Base-by-base conservation (phyloP, 1,140 invertebrate species). In the Papilio aristodemus region DNA sequence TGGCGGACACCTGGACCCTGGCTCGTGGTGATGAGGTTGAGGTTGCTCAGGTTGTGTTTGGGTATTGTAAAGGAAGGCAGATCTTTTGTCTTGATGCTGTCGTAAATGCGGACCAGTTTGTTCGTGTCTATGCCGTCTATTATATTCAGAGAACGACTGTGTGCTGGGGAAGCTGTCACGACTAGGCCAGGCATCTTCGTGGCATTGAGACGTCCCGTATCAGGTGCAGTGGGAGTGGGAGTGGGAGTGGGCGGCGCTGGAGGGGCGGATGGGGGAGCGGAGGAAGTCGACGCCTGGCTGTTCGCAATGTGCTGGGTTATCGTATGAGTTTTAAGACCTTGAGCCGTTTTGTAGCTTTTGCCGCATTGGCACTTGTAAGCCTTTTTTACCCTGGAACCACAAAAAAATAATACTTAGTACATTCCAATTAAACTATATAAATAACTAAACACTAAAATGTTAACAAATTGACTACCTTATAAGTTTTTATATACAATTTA, bases 351-450 rank as follows among this genome's bases (percentile, higher is more conserved):
- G 90, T 96, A 97, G 83, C 94, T 96, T 92, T 96, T 97, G 66
- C 95, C 95, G 90, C 96, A 97, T 80, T 94, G 94, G 88, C 96
- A 97, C 83, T 95, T 95, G 86, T 94, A 96, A 6, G 93, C 93
- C 91, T 96, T 96, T 81, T 93, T 94, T 76, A 96, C 92, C 91
- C 95, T 96, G 86, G 32, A 92, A 92, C 54, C 25, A 50, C 8
- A 27, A 70, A 66, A 72, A 73, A 13, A 70, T 9, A 8, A 38
- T 10, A 71, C 62, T 64, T 17, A 32, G 13, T 11, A 43, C 10
- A 64, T 13, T 17, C 19, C 17, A 54, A 25, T 38, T 13, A 32
- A 68, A 50, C 14, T 19, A 41, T 2, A 32, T 32, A 50, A 32
- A 46, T 8, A 46, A 46, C 17, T 19, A 8, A 39, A 39, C 13